Percentiles rank a stretch among this genome's conserved stretches.
Evolutionary conservation across 2,797 vertebrate genomes (phyloP).

Genomic region (Sternarchorhynchus goeldii): DNA sequence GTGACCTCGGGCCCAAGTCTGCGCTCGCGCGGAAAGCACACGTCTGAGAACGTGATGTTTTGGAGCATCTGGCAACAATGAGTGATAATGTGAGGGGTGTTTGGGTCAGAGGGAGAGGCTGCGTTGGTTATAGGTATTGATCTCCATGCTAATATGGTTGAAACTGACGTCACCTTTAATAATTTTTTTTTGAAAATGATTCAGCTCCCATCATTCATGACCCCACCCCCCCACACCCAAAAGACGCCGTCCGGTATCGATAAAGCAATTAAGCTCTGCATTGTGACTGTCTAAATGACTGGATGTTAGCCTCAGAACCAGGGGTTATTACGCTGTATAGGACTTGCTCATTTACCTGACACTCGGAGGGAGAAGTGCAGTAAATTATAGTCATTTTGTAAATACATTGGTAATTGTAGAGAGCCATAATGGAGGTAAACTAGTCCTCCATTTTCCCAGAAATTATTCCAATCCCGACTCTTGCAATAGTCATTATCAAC

Average conservation of each 20-base stretch:
- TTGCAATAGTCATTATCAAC: conserved; percentile 24
- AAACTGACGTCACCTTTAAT: conserved; percentile 24
- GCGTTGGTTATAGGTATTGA: neutral
- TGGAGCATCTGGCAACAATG: neutral
- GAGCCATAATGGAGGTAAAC: conserved; percentile 41
- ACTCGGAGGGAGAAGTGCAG: neutral
- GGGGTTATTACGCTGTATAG: conserved; percentile 3
- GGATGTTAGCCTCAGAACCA: neutral
- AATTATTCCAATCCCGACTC: neutral
- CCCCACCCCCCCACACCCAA: neutral
- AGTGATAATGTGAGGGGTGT: too few relatives aligned
- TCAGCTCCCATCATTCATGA: conserved; percentile 21
- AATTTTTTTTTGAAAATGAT: conserved; percentile 17
- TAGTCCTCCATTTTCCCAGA: conserved; percentile 26
- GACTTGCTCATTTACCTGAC: conserved; percentile 13
- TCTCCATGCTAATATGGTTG: conserved; percentile 22
- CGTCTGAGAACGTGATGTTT: neutral
- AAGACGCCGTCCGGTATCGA: conserved; percentile 16
- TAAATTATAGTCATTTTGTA: conserved; percentile 42
- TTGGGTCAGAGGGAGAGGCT: neutral
- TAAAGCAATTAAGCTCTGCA: conserved; percentile 18
- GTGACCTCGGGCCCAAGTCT: neutral
- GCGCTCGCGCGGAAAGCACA: neutral
- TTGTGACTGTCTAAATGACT: conserved; percentile 27
- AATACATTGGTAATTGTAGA: conserved; percentile 33